These are phyloP conservation scores for Gymnoscelis rufifasciata DNA, from an alignment of 2,888 invertebrate species.

Conservation along the genomic window DNA sequence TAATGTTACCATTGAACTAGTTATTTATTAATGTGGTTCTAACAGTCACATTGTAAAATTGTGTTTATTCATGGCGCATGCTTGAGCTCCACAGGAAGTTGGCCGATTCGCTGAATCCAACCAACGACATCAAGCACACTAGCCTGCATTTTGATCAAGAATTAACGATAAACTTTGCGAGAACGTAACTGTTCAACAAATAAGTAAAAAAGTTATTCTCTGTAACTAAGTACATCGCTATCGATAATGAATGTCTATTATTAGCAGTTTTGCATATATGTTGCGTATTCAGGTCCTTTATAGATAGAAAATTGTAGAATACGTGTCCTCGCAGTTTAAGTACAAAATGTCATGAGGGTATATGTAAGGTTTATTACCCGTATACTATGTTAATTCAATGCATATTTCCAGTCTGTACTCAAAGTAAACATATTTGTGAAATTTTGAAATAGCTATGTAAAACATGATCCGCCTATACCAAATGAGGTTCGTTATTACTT, in stretches of 20 bases:
- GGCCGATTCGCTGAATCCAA: slow-evolving; percentile 61
- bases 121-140: slow-evolving; percentile 46
- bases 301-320: slow-evolving; percentile 42
- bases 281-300: slow-evolving; percentile 36
- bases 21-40: slow-evolving; percentile 31
- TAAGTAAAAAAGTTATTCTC: slow-evolving; percentile 25
- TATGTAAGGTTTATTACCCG: slow-evolving; percentile 63
- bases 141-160: slow-evolving; percentile 53
- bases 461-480: slow-evolving; percentile 33
- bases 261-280: slow-evolving; percentile 31
- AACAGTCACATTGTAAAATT: slow-evolving; percentile 40
- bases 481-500: slow-evolving; percentile 35
- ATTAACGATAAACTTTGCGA: slow-evolving; percentile 27
- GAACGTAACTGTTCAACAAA: slow-evolving; percentile 17
- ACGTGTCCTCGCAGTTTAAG: slow-evolving; percentile 52
- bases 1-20: slow-evolving; percentile 33
- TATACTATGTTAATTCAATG: slow-evolving; percentile 61
- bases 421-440: slow-evolving; percentile 44
- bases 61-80: slow-evolving; percentile 66
- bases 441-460: slow-evolving; percentile 47
- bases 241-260: slow-evolving; percentile 29
- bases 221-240: slow-evolving; percentile 28
- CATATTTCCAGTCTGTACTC: slow-evolving; percentile 44
- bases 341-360: slow-evolving; percentile 57
- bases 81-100: slow-evolving; percentile 61